Conservation (phyloP, 2,113 vertebrate species). For the Cercocebus atys region DNA sequence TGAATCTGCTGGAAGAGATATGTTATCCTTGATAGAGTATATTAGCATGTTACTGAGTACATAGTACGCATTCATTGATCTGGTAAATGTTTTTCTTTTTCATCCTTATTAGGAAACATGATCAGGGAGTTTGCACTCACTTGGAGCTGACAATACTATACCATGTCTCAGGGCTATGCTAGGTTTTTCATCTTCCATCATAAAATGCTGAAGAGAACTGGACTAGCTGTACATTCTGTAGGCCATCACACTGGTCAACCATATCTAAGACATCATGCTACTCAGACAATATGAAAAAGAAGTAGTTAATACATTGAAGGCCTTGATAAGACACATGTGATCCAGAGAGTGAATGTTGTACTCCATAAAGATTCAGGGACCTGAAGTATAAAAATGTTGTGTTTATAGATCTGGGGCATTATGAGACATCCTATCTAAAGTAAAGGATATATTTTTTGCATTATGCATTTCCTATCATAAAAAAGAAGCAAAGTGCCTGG, state of each 20-base stretch:
- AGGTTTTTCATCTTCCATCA: background rate
- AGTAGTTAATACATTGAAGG: background rate
- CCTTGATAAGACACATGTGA: background rate
- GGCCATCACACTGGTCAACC: background rate
- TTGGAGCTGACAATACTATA: background rate
- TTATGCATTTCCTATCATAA: background rate
- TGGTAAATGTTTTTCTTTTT: background rate
- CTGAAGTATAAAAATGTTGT: background rate
- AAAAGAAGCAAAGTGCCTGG: background rate
- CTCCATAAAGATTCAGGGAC: background rate
- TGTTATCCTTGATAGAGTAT: background rate
- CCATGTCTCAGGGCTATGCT: background rate
- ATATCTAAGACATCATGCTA: background rate
- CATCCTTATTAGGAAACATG: background rate
- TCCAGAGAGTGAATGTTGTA: no score
- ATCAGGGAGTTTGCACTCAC: background rate
- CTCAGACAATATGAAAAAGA: background rate
- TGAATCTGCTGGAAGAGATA: no score
- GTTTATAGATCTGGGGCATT: background rate
- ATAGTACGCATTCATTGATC: background rate
- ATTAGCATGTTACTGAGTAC: background rate
- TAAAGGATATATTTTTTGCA: background rate
- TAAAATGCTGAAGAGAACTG: background rate
- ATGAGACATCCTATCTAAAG: background rate
- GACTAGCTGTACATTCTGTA: background rate